Conservation (phyloP, 2,113 vertebrate species). For the Desmodus rotundus region DNA sequence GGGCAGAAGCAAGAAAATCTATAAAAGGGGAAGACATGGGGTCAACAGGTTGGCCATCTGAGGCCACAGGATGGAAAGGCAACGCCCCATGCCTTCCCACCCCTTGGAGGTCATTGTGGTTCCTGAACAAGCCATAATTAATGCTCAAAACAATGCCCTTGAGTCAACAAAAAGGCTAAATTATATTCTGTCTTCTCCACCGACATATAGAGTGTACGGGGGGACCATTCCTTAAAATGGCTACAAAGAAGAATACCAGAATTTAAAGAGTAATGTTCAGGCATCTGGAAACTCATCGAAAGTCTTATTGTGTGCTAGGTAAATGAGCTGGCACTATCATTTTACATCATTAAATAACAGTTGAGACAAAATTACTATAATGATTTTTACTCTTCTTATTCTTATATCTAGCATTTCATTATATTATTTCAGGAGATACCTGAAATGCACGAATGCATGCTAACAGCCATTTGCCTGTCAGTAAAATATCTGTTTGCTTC, state of each 20-base stretch:
- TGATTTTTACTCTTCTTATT: neutral
- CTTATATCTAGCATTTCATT: neutral
- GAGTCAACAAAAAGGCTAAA: neutral
- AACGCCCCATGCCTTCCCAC: rapidly evolving
- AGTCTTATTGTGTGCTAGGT: neutral
- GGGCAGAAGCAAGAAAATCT: neutral
- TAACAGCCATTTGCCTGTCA: neutral
- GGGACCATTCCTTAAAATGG: neutral
- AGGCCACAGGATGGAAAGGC: neutral
- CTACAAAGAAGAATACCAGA: neutral
- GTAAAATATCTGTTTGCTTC: neutral
- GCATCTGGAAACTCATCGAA: neutral
- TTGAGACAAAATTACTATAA: neutral
- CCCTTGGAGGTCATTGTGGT: neutral
- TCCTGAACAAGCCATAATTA: neutral
- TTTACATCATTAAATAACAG: neutral
- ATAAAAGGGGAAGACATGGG: neutral
- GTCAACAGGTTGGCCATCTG: neutral
- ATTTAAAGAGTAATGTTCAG: neutral
- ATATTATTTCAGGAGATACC: neutral
- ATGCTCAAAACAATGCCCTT: neutral
- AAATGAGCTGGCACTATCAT: neutral
- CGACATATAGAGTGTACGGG: neutral
- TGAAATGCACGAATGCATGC: neutral
- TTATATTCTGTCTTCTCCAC: neutral